Conservation (phyloP, 2,113 vertebrate species). For the Myxocyprinus asiaticus region DNA sequence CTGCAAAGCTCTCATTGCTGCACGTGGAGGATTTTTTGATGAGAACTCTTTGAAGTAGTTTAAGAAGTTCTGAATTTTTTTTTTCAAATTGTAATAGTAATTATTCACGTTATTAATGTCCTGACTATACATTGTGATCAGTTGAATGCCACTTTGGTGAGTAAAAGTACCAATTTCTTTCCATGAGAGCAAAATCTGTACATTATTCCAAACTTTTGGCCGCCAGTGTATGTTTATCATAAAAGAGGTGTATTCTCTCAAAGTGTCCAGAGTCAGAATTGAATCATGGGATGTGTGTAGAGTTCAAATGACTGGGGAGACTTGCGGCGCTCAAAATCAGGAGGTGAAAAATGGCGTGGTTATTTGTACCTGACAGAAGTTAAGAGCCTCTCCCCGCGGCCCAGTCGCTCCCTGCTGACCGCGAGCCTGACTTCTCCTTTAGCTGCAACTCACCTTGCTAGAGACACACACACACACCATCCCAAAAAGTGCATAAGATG, state of each 20-base stretch:
- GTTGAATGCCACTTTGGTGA: no score
- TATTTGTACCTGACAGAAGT: slow-evolving; percentile 85
- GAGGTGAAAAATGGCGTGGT: slow-evolving; percentile 80
- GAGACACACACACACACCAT: slow-evolving; percentile 54
- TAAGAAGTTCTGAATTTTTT: no score
- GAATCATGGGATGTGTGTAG: slow-evolving; percentile 73
- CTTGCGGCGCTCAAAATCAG: slow-evolving; percentile 77
- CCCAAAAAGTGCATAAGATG: slow-evolving; percentile 57
- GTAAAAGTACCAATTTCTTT: no score
- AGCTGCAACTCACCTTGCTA: slow-evolving; percentile 76
- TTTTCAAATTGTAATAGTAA: no score
- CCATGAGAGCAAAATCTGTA: no score
- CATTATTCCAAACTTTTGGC: no score
- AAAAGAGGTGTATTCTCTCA: slow-evolving; percentile 34
- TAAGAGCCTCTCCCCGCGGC: slow-evolving; percentile 80
- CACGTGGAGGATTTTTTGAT: no score
- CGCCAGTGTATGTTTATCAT: no score
- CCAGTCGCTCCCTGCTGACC: slow-evolving; percentile 75
- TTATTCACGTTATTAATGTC: no score
- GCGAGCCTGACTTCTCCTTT: slow-evolving; percentile 72
- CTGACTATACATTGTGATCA: no score
- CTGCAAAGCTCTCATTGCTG: no score
- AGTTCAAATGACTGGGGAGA: slow-evolving; percentile 78
- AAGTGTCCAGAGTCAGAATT: slow-evolving; percentile 63
- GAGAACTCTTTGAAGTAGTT: no score